phyloP scores from a whole-genome alignment of 2,888 invertebrate species.

The Crepidodera aurea region DNA sequence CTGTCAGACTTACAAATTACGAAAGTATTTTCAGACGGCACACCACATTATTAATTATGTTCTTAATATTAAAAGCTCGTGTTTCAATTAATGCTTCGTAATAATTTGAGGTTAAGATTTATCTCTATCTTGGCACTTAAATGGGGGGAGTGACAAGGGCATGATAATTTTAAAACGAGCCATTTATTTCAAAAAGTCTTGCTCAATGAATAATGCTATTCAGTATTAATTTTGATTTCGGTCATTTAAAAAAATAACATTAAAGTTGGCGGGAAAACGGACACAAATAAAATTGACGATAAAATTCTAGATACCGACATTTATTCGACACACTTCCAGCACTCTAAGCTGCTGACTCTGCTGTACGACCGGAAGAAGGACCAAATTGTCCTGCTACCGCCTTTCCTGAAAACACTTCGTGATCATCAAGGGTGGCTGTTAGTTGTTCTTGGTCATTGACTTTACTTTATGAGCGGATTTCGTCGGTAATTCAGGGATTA shows the following conservation, averaged over 20 bases:
- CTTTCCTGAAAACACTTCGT: slow-evolving; percentile 53
- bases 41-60: slow-evolving; percentile 21
- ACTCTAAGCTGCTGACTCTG: slow-evolving; percentile 35
- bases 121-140: slow-evolving; percentile 6
- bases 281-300: too few species aligned
- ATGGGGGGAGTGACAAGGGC: background rate
- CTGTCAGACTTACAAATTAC: slow-evolving; percentile 30
- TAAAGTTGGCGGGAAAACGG: too few species aligned
- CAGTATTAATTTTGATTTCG: too few species aligned
- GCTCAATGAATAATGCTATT: background rate
- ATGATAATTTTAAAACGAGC: background rate
- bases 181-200: background rate
- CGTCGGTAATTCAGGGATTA: slow-evolving; percentile 20
- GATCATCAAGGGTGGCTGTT: slow-evolving; percentile 35
- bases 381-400: slow-evolving; percentile 51
- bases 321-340: background rate
- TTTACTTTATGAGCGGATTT: slow-evolving; percentile 44
- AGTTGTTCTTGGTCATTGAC: slow-evolving; percentile 48
- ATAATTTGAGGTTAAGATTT: slow-evolving; percentile 21
- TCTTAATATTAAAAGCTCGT: slow-evolving; percentile 19
- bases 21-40: slow-evolving; percentile 26
- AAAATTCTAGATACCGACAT: background rate
- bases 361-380: slow-evolving; percentile 49
- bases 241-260: too few species aligned
- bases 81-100: slow-evolving; percentile 22